phyloP scores from a whole-genome alignment of 2,113 vertebrate genomes.

The Plotosus lineatus region DNA sequence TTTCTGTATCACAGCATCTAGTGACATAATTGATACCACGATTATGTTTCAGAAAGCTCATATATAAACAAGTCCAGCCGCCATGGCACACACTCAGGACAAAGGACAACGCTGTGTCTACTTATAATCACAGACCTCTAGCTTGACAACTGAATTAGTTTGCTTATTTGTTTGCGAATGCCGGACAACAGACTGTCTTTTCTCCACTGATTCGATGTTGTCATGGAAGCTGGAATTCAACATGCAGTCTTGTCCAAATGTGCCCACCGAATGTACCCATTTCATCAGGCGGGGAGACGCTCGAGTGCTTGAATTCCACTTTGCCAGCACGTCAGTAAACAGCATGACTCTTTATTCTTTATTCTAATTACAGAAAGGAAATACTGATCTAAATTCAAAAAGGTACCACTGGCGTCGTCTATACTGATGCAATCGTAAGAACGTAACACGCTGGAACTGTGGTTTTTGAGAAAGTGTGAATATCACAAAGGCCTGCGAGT shows the following conservation, averaged over 20 bases:
- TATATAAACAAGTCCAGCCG: not conserved
- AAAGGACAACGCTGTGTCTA: not conserved
- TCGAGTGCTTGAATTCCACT: not conserved
- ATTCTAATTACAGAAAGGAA: slow-evolving; percentile 13
- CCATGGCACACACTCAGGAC: not conserved
- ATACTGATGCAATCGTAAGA: not conserved
- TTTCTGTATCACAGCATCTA: not conserved
- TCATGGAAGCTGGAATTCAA: slow-evolving; percentile 20
- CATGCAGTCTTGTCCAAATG: slow-evolving; percentile 9
- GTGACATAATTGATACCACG: not conserved
- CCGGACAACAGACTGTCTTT: slow-evolving; percentile 47
- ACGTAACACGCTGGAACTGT: slow-evolving; percentile 44
- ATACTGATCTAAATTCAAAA: slow-evolving; percentile 1
- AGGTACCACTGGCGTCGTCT: not conserved
- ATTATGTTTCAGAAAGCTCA: not conserved
- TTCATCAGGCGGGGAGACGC: slow-evolving; percentile 5
- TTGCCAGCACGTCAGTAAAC: slow-evolving; percentile 27
- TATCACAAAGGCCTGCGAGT: slow-evolving; percentile 57
- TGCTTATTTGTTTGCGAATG: slow-evolving; percentile 54
- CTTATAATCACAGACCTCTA: slow-evolving; percentile 35
- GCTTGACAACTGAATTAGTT: slow-evolving; percentile 55
- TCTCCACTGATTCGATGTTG: slow-evolving; percentile 46
- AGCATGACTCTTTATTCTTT: not conserved
- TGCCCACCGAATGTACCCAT: slow-evolving; percentile 35
- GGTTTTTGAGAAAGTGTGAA: slow-evolving; percentile 52